A percentile compares a stretch with the other conserved stretches of the same genome.
phyloP scores from a whole-genome alignment of 2,888 invertebrate species.

The Phaedon cochleariae region DNA sequence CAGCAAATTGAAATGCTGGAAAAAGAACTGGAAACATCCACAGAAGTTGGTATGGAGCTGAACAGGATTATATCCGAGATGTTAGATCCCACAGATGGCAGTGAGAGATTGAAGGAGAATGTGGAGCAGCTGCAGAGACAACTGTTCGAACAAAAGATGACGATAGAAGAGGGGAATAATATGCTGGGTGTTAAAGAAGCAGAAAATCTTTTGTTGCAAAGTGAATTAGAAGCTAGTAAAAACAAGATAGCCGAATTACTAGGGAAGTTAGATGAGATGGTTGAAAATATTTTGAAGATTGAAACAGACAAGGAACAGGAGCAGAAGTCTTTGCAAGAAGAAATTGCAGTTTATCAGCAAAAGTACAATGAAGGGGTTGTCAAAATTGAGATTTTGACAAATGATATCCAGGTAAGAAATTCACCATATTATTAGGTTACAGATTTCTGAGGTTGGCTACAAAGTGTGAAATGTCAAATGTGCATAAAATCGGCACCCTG shows the following conservation, averaged over 20 bases:
- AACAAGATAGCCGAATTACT: constrained; percentile 59
- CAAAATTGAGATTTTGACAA: constrained; percentile 65
- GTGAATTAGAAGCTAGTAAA: constrained; percentile 57
- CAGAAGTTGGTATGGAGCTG: constrained; percentile 80
- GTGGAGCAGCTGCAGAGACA: constrained; percentile 73
- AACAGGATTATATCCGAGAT: constrained; percentile 74
- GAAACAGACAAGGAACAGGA: constrained; percentile 60
- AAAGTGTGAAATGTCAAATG: no score
- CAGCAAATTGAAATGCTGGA: constrained; percentile 75
- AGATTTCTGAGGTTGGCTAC: no score
- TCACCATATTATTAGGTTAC: not conserved
- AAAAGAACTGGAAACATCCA: constrained; percentile 81
- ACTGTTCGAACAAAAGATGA: constrained; percentile 71
- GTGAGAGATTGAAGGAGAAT: constrained; percentile 68
- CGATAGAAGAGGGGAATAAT: constrained; percentile 65
- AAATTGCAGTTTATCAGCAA: constrained; percentile 47
- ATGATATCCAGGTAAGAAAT: constrained; percentile 61
- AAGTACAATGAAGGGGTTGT: constrained; percentile 62
- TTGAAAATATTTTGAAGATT: constrained; percentile 56
- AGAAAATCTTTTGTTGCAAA: constrained; percentile 65
- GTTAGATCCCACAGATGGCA: constrained; percentile 72
- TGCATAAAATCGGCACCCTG: no score
- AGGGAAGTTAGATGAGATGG: constrained; percentile 57
- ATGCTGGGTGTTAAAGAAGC: constrained; percentile 65
- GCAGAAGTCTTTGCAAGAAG: constrained; percentile 58